Evolutionary conservation across 2,888 invertebrate genomes (phyloP).

Genomic region (Cosmopolites sordidus): DNA sequence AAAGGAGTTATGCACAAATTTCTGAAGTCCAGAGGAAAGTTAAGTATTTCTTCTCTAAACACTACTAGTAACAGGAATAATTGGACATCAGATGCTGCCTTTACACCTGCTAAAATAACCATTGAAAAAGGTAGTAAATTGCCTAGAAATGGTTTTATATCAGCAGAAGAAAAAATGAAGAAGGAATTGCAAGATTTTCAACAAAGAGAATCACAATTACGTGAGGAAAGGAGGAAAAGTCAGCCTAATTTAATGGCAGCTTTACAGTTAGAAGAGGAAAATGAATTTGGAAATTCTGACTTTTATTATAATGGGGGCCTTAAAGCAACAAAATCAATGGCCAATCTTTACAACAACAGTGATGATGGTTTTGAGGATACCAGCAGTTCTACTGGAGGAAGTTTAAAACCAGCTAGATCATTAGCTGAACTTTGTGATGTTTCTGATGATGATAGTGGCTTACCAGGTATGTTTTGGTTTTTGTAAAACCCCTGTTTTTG

Average conservation of each 20-base stretch:
- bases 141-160: constrained; percentile 71
- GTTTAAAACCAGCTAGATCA: constrained; percentile 63
- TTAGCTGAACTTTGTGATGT: constrained; percentile 65
- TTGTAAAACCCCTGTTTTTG: too few relatives aligned
- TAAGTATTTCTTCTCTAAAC: constrained; percentile 46
- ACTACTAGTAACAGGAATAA: constrained; percentile 26
- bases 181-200: constrained; percentile 78
- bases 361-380: constrained; percentile 27
- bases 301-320: constrained; percentile 11
- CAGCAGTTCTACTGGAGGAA: constrained; percentile 32
- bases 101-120: constrained; percentile 43
- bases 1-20: constrained; percentile 84
- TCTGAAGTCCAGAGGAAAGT: constrained; percentile 73
- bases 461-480: constrained; percentile 49
- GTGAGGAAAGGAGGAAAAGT: constrained; percentile 61
- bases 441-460: constrained; percentile 54
- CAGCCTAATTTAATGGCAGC: constrained; percentile 61
- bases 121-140: constrained; percentile 53
- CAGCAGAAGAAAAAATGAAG: constrained; percentile 79
- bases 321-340: constrained; percentile 34
- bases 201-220: constrained; percentile 51
- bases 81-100: constrained; percentile 32
- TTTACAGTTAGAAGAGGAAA: constrained; percentile 55
- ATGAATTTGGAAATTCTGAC: constrained; percentile 29
- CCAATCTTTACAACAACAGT: constrained; percentile 29